Evolutionary conservation across 2,113 vertebrate species (phyloP), one percentile per base, ranked within the genome.

Genomic region (Alosa alosa): DNA sequence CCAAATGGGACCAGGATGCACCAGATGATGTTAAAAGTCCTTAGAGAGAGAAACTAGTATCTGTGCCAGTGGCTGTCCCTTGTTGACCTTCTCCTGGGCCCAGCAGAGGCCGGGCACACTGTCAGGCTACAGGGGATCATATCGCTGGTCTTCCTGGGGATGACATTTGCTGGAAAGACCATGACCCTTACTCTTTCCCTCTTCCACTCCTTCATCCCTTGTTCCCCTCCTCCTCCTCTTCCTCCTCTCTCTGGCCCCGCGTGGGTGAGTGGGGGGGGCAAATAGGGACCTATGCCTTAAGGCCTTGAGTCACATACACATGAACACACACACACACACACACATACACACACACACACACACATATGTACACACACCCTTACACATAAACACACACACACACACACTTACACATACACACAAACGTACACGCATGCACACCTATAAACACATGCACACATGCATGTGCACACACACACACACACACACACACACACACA

Each of bases 81-180:
- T 20, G 64, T 82, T 95, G 94, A 95, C 94, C 95, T 95, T 95
- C 92, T 94, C 90, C 82, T 72, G 83, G 86, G 88, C 87, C 81
- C 89, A 84, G 88, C 89, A 84, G 88, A 86, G 83, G 78, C 81
- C 88, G 91, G 87, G 83, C 31, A 55, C 81, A 86, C 84, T 89
- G 88, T 75, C 86, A 86, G 88, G 81, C 84, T 85, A 85, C 13
- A 81, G 68, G 57, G 90, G 94, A 95, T 96, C 95, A 94, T 88
- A 94, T 95, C 95, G 89, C 95, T 86, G 72, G 88, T 91, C 91
- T 87, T 93, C 88, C 55, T 85, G 81, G 84, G 88, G 90, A 75
- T 95, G 95, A 95, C 95, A 95, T 96, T 96, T 95, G 92, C 84
- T 92, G 88, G 92, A 95, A 95, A 95, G 94, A 95, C 91, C 94